These are phyloP conservation scores for Cheilosia grossa DNA, from an alignment of 2,888 invertebrate genomes.

Conservation along the genomic window DNA sequence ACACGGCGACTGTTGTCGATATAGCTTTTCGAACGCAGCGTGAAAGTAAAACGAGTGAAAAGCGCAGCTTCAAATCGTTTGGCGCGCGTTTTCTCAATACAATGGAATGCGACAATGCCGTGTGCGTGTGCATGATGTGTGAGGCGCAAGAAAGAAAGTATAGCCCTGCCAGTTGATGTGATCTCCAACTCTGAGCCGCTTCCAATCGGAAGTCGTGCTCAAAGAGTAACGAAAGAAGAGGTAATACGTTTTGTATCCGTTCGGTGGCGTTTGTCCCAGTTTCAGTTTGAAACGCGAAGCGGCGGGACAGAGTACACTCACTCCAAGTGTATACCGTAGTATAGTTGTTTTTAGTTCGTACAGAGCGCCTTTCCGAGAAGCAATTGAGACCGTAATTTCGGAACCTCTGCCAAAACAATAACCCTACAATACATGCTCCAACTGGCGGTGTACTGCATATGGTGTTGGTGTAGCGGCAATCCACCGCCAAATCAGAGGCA, in stretches of 20 bases:
- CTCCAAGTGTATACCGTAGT: conserved; percentile 51
- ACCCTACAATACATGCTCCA: conserved; percentile 39
- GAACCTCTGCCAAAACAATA: conserved; percentile 46
- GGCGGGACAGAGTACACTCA: conserved; percentile 27
- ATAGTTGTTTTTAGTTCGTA: conserved; percentile 21
- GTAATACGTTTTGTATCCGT: conserved; percentile 42
- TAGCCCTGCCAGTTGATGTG: conserved; percentile 18
- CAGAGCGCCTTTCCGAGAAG: conserved; percentile 33
- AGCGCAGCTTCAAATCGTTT: conserved; percentile 18
- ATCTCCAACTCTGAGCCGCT: conserved; percentile 7
- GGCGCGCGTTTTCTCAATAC: conserved; percentile 13
- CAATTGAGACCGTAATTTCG: conserved; percentile 55
- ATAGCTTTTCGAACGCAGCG: conserved; percentile 28
- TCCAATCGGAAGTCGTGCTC: conserved; percentile 50
- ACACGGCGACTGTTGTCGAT: conserved; percentile 24
- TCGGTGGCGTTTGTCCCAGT: conserved; percentile 58
- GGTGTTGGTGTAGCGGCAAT: conserved; percentile 68
- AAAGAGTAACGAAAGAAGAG: conserved; percentile 32
- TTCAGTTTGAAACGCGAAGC: conserved; percentile 55
- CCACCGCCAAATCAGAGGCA: conserved; percentile 63
- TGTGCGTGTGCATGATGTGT: not conserved
- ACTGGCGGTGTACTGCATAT: conserved; percentile 47
- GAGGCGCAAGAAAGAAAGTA: conserved; percentile 63
- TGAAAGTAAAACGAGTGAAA: conserved; percentile 64
- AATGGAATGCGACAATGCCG: conserved; percentile 38